These are phyloP conservation scores for Drosophila burlai DNA, from an alignment of 1,140 invertebrate genomes.

Conservation along the genomic window DNA sequence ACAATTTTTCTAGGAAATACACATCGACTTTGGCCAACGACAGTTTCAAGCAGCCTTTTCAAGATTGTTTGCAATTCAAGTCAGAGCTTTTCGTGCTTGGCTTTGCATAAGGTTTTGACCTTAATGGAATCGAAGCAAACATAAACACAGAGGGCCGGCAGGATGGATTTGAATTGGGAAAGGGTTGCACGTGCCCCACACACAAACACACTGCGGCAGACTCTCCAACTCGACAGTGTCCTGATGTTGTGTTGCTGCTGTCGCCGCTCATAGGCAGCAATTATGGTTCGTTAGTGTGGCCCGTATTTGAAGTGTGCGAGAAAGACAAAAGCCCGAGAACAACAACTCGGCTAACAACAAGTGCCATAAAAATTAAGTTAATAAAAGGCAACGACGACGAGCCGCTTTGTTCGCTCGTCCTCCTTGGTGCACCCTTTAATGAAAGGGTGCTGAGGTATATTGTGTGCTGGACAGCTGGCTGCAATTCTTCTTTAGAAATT, in stretches of 20 bases:
- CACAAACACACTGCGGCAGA: conserved; percentile 31
- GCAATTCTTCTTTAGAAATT: not conserved
- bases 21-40: conserved; percentile 35
- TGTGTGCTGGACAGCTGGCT: not conserved
- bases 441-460: conserved; percentile 3
- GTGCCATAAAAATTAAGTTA: conserved; percentile 84
- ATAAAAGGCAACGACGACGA: conserved; percentile 80
- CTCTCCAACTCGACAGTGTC: conserved; percentile 9
- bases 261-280: conserved; percentile 74
- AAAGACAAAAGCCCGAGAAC: conserved; percentile 64
- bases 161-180: conserved; percentile 30
- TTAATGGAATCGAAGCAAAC: conserved; percentile 68
- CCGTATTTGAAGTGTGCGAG: conserved; percentile 76
- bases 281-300: conserved; percentile 82
- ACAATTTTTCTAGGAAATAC: conserved; percentile 17
- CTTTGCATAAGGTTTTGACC: conserved; percentile 62
- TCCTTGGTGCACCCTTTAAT: conserved; percentile 19
- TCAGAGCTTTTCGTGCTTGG: conserved; percentile 41
- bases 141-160: conserved; percentile 58
- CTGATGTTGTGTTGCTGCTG: conserved; percentile 50
- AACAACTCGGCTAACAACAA: conserved; percentile 65
- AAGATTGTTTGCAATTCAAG: conserved; percentile 46
- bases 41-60: conserved; percentile 32
- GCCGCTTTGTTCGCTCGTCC: conserved; percentile 66
- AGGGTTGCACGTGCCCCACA: conserved; percentile 48